Evolutionary conservation across 2,888 invertebrate genomes (phyloP).

Genomic region (Cryptocephalus primarius): DNA sequence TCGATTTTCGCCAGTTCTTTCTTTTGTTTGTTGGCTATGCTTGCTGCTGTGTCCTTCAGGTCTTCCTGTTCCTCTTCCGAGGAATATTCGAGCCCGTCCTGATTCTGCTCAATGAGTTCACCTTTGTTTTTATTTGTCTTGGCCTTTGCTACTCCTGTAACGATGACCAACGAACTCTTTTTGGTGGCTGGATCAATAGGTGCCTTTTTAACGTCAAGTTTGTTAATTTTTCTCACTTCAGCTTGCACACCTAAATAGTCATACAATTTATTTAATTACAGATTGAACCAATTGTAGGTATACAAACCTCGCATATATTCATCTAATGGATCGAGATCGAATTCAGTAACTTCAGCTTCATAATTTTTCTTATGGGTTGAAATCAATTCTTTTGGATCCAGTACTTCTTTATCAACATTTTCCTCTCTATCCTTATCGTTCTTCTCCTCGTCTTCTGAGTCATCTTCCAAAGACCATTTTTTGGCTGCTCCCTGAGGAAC

Average conservation of each 20-base stretch:
- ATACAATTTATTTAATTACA: not conserved
- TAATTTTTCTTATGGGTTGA: slow-evolving; percentile 15
- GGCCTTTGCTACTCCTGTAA: slow-evolving; percentile 59
- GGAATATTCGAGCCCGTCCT: slow-evolving; percentile 94
- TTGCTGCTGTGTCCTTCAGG: slow-evolving; percentile 81
- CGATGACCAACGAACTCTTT: slow-evolving; percentile 59
- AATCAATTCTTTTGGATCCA: slow-evolving; percentile 7
- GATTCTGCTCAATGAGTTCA: slow-evolving; percentile 97
- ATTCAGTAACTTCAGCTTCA: slow-evolving; percentile 58
- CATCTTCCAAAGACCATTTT: slow-evolving; percentile 94
- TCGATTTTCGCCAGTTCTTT: slow-evolving; percentile 92
- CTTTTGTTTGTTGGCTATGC: slow-evolving; percentile 78
- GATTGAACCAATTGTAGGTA: not conserved
- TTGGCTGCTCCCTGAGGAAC: slow-evolving; percentile 47
- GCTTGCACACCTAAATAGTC: slow-evolving; percentile 44
- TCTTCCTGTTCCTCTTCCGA: slow-evolving; percentile 96
- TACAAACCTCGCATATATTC: slow-evolving; percentile 82
- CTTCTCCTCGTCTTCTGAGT: slow-evolving; percentile 81
- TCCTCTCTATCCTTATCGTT: slow-evolving; percentile 10
- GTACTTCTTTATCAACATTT: slow-evolving; percentile 18
- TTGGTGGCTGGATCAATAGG: slow-evolving; percentile 34
- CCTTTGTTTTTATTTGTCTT: slow-evolving; percentile 75
- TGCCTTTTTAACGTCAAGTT: slow-evolving; percentile 49
- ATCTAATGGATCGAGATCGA: slow-evolving; percentile 94
- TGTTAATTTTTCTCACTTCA: slow-evolving; percentile 73